Evolutionary conservation across 1,140 invertebrate species (phyloP).

Genomic region (Schlechtendalia chinensis): DNA sequence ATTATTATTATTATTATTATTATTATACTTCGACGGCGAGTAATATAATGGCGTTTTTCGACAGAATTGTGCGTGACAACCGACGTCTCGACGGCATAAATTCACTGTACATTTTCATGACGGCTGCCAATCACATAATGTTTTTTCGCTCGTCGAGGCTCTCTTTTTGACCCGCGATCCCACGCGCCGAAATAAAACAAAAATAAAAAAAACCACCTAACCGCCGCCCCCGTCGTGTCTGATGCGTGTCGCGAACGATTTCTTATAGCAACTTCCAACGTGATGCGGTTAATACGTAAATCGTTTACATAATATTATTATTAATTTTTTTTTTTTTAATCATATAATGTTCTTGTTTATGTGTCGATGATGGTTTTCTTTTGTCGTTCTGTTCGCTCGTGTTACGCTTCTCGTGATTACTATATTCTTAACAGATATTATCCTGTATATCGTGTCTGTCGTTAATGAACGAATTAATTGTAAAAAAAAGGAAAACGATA

Average conservation of each 20-base stretch:
- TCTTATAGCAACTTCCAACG: not conserved
- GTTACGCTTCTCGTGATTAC: not conserved
- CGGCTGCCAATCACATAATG: conserved; percentile 33
- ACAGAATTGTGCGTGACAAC: conserved; percentile 19
- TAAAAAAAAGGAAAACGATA: too few relatives aligned
- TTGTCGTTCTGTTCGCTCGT: too few relatives aligned
- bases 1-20: conserved; percentile 13
- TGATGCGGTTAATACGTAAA: not conserved
- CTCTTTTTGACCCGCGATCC: not conserved
- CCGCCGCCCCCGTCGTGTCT: not conserved
- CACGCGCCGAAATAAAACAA: not conserved
- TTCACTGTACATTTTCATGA: conserved; percentile 14
- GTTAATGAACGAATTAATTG: too few relatives aligned
- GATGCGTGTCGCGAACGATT: not conserved
- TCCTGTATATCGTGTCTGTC: too few relatives aligned
- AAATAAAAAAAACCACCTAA: not conserved
- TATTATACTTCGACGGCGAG: not conserved
- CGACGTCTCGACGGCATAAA: conserved; percentile 24
- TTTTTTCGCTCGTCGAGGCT: not conserved
- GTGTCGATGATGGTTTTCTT: not conserved
- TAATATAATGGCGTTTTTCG: not conserved
- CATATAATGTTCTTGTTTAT: too few relatives aligned
- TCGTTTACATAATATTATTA: conserved; percentile 4
- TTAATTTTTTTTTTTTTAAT: not conserved
- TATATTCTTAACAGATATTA: too few relatives aligned